These are phyloP conservation scores for Styela clava DNA, from an alignment of 23 tunicate genomes.

Conservation along the genomic window DNA sequence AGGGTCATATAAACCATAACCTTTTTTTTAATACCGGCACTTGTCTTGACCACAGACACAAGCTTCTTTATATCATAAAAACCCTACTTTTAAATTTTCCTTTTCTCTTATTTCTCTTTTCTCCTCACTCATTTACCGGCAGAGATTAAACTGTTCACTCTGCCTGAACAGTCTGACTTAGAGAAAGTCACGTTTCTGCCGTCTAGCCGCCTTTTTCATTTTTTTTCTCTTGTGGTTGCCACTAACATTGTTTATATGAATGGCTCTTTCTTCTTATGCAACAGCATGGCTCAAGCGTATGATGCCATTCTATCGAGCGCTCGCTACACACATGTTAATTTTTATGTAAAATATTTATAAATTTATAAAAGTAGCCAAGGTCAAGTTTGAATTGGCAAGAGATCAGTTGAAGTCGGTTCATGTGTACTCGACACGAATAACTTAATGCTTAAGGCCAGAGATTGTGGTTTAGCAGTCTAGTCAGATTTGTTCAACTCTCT, in stretches of 20 bases:
- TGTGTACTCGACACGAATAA: not conserved
- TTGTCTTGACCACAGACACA: not conserved
- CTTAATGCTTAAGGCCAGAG: not conserved
- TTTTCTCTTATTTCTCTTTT: conserved; percentile 15
- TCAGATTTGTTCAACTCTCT: not conserved
- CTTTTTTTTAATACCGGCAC: conserved; percentile 10
- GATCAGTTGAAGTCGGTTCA: not conserved
- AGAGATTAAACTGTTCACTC: conserved; percentile 4
- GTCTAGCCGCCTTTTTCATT: conserved; percentile 36
- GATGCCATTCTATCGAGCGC: not conserved
- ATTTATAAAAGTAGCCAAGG: not conserved
- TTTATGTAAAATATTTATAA: not conserved
- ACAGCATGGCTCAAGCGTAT: not conserved
- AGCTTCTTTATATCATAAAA: not conserved
- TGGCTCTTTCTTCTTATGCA: conserved; percentile 6
- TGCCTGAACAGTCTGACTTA: conserved; percentile 15
- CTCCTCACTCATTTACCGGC: conserved; percentile 4
- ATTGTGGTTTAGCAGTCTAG: not conserved
- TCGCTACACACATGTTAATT: not conserved
- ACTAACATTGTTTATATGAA: conserved; percentile 23
- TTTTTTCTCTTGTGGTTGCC: conserved; percentile 21
- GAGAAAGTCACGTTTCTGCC: conserved; percentile 40
- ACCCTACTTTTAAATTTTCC: not conserved
- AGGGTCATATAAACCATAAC: too few relatives aligned
- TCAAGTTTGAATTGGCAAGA: not conserved